Evolutionary conservation across 2,888 invertebrate species (phyloP).

Genomic region (Geophilus truncorum): DNA sequence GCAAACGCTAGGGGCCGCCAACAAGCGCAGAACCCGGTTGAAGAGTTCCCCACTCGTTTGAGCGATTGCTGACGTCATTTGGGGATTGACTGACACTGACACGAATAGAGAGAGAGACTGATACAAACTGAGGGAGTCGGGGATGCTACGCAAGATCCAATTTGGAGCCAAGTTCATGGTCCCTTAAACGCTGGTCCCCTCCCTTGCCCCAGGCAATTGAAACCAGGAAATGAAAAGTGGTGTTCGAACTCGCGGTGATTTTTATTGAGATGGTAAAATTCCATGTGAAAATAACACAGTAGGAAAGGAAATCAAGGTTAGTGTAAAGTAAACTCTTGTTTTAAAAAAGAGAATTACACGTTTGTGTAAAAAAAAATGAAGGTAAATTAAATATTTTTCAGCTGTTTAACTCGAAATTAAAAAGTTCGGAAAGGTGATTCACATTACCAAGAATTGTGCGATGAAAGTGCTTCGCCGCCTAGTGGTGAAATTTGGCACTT

Average conservation of each 20-base stretch:
- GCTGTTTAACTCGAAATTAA: too few species aligned
- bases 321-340: too few species aligned
- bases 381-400: too few species aligned
- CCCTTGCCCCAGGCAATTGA: background rate
- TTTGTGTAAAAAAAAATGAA: too few species aligned
- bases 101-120: background rate
- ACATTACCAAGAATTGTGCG: too few species aligned
- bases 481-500: too few species aligned
- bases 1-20: constrained; percentile 12
- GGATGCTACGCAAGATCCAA: background rate
- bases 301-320: background rate
- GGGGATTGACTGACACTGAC: constrained; percentile 6
- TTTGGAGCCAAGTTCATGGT: constrained; percentile 21
- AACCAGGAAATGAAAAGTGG: constrained; percentile 1
- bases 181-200: background rate
- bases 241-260: background rate
- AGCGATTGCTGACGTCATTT: constrained; percentile 25
- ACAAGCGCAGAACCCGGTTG: background rate
- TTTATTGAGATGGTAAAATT: background rate
- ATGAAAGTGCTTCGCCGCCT: too few species aligned
- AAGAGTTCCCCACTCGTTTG: background rate
- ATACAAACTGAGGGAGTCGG: background rate
- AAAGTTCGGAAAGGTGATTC: too few species aligned
- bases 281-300: background rate
- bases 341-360: too few species aligned